phyloP scores from a whole-genome alignment of 2,888 invertebrate species.

The Ophion ellenae region DNA sequence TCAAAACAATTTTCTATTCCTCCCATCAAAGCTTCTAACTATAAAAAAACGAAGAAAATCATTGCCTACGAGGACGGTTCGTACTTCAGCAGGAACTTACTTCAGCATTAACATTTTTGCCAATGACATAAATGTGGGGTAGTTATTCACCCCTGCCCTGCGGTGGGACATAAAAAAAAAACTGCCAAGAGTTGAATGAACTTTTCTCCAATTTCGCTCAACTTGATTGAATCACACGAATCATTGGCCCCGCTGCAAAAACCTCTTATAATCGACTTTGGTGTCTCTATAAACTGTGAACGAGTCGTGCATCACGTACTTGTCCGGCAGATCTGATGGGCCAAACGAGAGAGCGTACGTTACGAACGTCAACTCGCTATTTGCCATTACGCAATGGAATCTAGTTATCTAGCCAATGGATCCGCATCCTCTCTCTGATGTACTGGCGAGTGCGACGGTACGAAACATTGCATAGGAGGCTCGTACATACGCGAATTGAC shows the following conservation, averaged over 20 bases:
- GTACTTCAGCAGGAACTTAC: no score
- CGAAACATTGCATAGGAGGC: conserved; percentile 14
- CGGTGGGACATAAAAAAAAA: no score
- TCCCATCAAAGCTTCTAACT: no score
- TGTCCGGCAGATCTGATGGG: conserved; percentile 51
- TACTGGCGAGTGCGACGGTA: conserved; percentile 24
- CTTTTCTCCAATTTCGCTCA: not conserved
- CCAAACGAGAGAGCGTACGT: conserved; percentile 57
- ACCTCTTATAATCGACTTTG: conserved; percentile 12
- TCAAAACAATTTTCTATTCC: no score
- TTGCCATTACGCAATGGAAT: conserved; percentile 82
- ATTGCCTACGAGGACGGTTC: no score
- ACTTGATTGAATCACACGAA: conserved; percentile 8
- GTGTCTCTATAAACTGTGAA: not conserved
- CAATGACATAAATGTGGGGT: no score
- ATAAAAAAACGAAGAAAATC: no score
- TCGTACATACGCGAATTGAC: conserved; percentile 51
- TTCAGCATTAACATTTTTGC: no score
- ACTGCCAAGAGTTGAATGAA: not conserved
- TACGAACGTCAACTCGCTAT: conserved; percentile 57
- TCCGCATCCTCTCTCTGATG: conserved; percentile 80
- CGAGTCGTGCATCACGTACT: conserved; percentile 45
- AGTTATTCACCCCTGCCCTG: no score
- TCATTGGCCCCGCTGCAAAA: conserved; percentile 2
- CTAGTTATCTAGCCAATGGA: conserved; percentile 82